Conservation (phyloP, 2,888 invertebrate genomes). For the Brachyopa scutellaris region DNA sequence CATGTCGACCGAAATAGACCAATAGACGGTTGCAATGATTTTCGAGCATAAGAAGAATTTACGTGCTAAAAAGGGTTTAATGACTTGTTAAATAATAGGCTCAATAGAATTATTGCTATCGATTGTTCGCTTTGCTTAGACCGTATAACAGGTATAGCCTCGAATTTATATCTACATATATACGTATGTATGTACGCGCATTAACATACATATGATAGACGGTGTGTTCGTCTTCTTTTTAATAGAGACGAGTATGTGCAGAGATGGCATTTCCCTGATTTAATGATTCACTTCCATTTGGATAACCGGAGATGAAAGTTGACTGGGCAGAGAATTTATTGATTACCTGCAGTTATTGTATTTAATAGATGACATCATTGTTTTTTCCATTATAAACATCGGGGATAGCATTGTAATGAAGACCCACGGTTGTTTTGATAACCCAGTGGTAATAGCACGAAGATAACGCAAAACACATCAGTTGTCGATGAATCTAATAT, state of each 20-base stretch:
- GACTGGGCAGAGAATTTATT: conserved; percentile 29
- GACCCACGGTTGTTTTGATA: conserved; percentile 13
- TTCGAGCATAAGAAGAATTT: not conserved
- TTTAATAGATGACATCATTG: conserved; percentile 45
- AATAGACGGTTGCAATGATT: conserved; percentile 3
- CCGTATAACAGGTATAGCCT: conserved; percentile 10
- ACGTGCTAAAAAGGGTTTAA: conserved; percentile 39
- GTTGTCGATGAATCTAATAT: conserved; percentile 6
- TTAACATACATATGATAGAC: not conserved
- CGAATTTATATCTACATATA: conserved; percentile 1
- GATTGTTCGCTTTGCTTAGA: not conserved
- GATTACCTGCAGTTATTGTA: conserved; percentile 36
- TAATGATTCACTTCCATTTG: conserved; percentile 52
- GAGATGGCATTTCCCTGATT: not conserved
- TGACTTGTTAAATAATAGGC: conserved; percentile 16
- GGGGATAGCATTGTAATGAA: not conserved
- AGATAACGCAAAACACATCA: not conserved
- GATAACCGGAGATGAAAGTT: conserved; percentile 43
- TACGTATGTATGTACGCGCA: not conserved
- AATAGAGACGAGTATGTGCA: not conserved
- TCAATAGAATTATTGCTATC: not conserved
- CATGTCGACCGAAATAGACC: not conserved
- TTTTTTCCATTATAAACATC: conserved; percentile 31
- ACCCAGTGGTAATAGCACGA: not conserved
- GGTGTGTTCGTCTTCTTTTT: not conserved